Evolutionary conservation across 2,888 invertebrate species (phyloP).

Genomic region (Agrotis puta): DNA sequence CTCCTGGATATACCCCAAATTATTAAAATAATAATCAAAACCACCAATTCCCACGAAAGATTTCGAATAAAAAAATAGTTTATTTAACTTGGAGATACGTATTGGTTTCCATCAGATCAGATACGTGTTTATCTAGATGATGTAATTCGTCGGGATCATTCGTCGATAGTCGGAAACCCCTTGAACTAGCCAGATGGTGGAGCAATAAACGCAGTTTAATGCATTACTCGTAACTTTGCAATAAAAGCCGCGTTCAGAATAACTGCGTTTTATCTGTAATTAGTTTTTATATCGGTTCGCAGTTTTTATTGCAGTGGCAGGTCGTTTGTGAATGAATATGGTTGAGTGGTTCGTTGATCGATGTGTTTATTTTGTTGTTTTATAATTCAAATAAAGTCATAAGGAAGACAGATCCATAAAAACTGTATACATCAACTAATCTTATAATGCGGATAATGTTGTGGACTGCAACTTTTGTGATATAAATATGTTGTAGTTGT

Average conservation of each 20-base stretch:
- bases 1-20: not conserved
- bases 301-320: constrained; percentile 36
- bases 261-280: constrained; percentile 46
- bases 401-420: constrained; percentile 17
- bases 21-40: constrained; percentile 17
- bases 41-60: not conserved
- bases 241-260: constrained; percentile 52
- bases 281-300: constrained; percentile 46
- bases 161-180: constrained; percentile 52
- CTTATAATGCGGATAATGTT: too few relatives aligned
- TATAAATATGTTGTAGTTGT: too few relatives aligned
- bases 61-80: not conserved
- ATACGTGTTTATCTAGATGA: constrained; percentile 20
- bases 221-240: constrained; percentile 51
- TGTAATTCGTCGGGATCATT: constrained; percentile 44
- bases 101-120: constrained; percentile 20
- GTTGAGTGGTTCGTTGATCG: constrained; percentile 16
- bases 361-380: constrained; percentile 42
- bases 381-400: constrained; percentile 3
- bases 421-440: not conserved
- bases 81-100: not conserved
- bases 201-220: constrained; percentile 57
- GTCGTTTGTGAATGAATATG: constrained; percentile 39
- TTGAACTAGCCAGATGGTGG: constrained; percentile 60
- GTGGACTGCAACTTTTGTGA: too few relatives aligned